phyloP scores from a whole-genome alignment of 2,113 vertebrate genomes.

The Spizaetus ornatus region DNA sequence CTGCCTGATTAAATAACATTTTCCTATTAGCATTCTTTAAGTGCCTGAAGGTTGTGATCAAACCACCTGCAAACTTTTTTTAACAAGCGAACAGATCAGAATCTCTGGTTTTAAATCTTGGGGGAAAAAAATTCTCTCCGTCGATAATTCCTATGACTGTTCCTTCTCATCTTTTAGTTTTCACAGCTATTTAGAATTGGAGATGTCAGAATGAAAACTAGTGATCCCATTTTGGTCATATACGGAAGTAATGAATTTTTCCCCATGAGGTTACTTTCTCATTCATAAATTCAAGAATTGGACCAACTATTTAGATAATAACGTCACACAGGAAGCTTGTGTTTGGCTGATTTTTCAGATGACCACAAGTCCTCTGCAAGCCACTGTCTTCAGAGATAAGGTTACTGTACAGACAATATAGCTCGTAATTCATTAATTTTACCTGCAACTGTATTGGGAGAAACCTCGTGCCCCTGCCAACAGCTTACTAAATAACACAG shows the following conservation, averaged over 20 bases:
- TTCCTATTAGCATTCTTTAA: neutral
- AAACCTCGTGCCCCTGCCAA: neutral
- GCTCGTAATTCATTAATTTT: neutral
- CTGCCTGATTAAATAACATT: neutral
- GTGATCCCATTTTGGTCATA: neutral
- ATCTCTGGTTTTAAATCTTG: neutral
- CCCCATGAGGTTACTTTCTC: neutral
- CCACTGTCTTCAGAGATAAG: neutral
- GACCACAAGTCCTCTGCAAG: neutral
- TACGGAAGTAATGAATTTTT: neutral
- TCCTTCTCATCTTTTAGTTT: neutral
- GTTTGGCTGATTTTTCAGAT: neutral
- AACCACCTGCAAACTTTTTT: neutral
- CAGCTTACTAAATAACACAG: neutral
- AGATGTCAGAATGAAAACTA: neutral
- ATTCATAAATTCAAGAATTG: neutral
- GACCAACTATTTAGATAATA: neutral
- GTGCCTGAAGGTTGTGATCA: neutral
- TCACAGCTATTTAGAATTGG: neutral
- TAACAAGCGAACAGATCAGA: neutral
- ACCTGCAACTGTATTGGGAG: neutral
- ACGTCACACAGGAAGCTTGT: neutral
- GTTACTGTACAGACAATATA: neutral
- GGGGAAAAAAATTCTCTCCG: neutral
- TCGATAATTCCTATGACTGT: neutral